Evolutionary conservation across 2,797 vertebrate genomes (phyloP).

Genomic region (Petrocephalus sullivani): DNA sequence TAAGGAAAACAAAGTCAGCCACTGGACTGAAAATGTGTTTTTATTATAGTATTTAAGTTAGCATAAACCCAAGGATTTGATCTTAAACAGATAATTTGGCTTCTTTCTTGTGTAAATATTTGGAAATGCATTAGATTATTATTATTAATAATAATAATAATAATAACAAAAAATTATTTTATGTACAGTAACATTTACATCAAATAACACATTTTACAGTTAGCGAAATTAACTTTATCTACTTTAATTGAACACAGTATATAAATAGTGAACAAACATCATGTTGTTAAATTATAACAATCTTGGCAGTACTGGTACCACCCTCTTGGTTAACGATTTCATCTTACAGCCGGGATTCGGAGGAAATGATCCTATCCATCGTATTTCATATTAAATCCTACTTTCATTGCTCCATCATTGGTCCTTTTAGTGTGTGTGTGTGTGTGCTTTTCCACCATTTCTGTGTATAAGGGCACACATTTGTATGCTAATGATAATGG

Average conservation of each 20-base stretch:
- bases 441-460: not conserved
- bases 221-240: not conserved
- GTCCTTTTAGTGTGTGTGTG: not conserved
- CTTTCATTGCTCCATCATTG: conserved; percentile 8
- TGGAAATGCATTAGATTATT: not conserved
- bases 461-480: not conserved
- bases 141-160: not conserved
- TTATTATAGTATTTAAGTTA: not conserved
- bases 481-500: conserved; percentile 11
- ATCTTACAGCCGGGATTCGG: not conserved
- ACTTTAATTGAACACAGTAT: not conserved
- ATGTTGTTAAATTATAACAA: not conserved
- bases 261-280: not conserved
- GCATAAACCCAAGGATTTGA: not conserved
- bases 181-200: not conserved
- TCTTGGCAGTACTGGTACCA: not conserved
- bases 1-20: not conserved
- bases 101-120: not conserved
- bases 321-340: not conserved
- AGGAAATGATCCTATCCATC: not conserved
- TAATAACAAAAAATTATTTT: not conserved
- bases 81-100: not conserved
- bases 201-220: not conserved
- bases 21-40: not conserved
- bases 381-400: not conserved